Evolutionary conservation across 2,888 invertebrate genomes (phyloP), one percentile per base, ranked within the genome.

Genomic region (Sceliomorpha sp.): DNA sequence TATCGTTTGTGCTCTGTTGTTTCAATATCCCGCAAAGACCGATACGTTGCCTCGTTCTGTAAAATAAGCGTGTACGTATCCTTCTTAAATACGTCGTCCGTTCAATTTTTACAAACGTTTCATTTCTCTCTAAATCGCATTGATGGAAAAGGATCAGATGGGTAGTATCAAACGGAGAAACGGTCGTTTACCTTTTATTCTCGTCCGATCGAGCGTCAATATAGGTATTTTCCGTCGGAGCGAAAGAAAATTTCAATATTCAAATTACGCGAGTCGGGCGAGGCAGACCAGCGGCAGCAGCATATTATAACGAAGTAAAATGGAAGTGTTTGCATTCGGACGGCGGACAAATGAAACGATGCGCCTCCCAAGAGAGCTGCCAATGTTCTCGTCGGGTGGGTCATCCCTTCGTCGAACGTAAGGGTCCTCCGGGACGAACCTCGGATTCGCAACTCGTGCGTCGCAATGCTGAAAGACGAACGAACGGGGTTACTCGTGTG

Each of bases 381-480:
- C 66, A 59, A 67, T 67, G 66, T 42, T 60, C 53, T 67, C 67
- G 67, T 67, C 70, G 60, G 55, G 50, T 55, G 60, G 74, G 67
- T 75, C 76, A 70, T 77, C 71, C 74, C 70, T 79, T 78, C 58
- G 39, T 40, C 70, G 58, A 73, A 78, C 58, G 68, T 69, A 75
- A 74, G 51, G 72, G 73, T 73, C 79, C 76, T 73, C 32, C 14
- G 79, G 77, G 78, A 77, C 67, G 32, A 51, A 45, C 50, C 58
- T 63, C 53, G 58, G 62, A 69, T 63, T 69, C 53, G 69, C 63
- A 63, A 63, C 69, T 69, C 68, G 68, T 62, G 68, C 60, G 56
- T 62, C 56, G 59, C 59, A 53, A 59, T 55, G 59, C 48, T 59
- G 59, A 59, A 67, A 36, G 67, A 67, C 62, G 62, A 63, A 42